Evolutionary conservation across 2,888 invertebrate genomes (phyloP).

Genomic region (Lissocephala sabroskyi): DNA sequence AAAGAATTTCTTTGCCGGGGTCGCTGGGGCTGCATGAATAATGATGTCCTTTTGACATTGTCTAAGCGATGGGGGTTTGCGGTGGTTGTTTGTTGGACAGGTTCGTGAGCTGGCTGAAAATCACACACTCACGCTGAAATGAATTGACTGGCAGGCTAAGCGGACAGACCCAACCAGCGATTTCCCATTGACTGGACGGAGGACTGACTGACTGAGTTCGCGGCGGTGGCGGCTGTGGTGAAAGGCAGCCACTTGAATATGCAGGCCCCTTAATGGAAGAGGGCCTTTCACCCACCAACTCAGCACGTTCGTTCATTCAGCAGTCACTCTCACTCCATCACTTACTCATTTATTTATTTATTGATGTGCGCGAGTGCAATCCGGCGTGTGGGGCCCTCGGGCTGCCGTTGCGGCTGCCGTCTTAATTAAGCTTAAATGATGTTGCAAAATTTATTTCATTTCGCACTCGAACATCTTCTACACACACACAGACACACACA

Average conservation of each 20-base stretch:
- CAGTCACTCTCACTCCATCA: background rate
- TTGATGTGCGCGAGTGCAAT: slow-evolving; percentile 10
- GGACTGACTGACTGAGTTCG: slow-evolving; percentile 8
- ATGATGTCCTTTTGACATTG: slow-evolving; percentile 63
- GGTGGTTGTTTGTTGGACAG: too few species aligned
- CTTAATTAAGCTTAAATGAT: slow-evolving; percentile 68
- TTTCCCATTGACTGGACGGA: slow-evolving; percentile 21
- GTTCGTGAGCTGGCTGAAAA: slow-evolving; percentile 51
- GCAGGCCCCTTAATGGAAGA: slow-evolving; percentile 28
- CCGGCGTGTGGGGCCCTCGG: background rate
- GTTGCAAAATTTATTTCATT: slow-evolving; percentile 66
- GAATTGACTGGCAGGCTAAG: slow-evolving; percentile 10
- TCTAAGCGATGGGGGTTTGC: slow-evolving; percentile 54
- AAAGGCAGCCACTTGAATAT: slow-evolving; percentile 32
- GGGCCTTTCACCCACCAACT: slow-evolving; percentile 7
- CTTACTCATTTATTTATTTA: slow-evolving; percentile 49
- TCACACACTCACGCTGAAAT: slow-evolving; percentile 30
- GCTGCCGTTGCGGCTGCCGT: slow-evolving; percentile 40
- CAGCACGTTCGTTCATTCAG: slow-evolving; percentile 39
- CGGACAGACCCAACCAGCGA: background rate
- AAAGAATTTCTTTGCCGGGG: slow-evolving; percentile 17
- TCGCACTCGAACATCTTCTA: slow-evolving; percentile 38
- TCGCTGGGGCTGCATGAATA: slow-evolving; percentile 40
- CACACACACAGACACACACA: slow-evolving; percentile 4
- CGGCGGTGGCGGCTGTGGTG: background rate